Evolutionary conservation across 2,888 invertebrate species (phyloP), one percentile per base, ranked within the genome.

Genomic region (Yponomeuta plumbellus): DNA sequence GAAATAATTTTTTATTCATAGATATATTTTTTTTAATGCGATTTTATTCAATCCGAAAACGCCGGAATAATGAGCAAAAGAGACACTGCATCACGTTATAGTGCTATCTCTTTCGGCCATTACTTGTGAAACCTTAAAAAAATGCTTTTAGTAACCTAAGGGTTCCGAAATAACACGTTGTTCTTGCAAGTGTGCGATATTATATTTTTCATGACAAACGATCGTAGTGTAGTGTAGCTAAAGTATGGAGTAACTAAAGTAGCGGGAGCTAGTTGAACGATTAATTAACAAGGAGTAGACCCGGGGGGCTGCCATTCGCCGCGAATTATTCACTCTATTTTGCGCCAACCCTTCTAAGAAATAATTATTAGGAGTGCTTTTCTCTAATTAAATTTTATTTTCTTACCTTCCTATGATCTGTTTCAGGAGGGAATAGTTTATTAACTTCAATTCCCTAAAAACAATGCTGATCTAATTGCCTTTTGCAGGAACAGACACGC

Each of bases 201-300:
- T 26, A 4, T 26, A 34, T 34, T 34, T 34, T 34, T 34, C 34
- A 6, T 34, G 8, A 20, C 11, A 21, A 58, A 58, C 11, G n/a
- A n/a, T 61, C 26, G 26, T 22, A 61, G 52, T 26, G 21, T 52
- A 52, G 17, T 52, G 13, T 52, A 17, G 17, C 44, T 52, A 52
- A 52, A 52, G 44, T 52, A 52, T 34, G 34, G 34, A 34, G 73
- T 76, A 78, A 77, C 75, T 69, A 72, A 73, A 79, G 74, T 72
- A 71, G 72, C 74, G 70, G 69, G 74, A 64, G 77, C 77, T 81
- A 80, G 79, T 80, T 79, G 72, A 72, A 71, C 80, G 77, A 84
- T 83, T 82, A 83, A 84, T 84, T 84, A 84, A 80, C 79, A 77
- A 71, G 73, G 76, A 79, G 79, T 78, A 73, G 74, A 76, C 82